These are phyloP conservation scores for Cephus rjabovi DNA, from an alignment of 2,888 invertebrate genomes.

Conservation along the genomic window DNA sequence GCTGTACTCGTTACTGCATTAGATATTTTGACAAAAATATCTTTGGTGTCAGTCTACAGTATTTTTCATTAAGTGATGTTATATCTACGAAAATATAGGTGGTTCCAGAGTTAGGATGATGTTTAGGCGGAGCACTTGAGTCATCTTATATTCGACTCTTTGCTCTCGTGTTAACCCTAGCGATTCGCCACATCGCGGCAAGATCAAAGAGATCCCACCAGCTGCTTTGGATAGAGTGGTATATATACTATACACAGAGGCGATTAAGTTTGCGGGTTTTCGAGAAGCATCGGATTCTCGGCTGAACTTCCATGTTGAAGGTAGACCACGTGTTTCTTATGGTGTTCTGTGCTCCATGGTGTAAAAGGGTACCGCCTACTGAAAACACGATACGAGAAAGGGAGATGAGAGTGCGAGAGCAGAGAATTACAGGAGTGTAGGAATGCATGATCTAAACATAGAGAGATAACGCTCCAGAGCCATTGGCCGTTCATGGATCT, in stretches of 20 bases:
- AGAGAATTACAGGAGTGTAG: background rate
- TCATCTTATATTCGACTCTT: background rate
- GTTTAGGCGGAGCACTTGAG: background rate
- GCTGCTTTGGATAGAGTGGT: slow-evolving; percentile 13
- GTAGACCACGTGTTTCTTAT: background rate
- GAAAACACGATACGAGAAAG: background rate
- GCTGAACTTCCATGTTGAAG: background rate
- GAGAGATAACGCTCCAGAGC: background rate
- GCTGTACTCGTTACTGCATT: background rate
- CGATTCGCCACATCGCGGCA: slow-evolving; percentile 33
- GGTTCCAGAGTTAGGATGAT: background rate
- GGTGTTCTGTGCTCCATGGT: background rate
- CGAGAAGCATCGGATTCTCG: background rate
- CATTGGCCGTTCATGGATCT: background rate
- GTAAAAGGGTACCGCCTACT: background rate
- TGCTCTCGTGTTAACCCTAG: background rate
- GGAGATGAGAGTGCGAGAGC: background rate
- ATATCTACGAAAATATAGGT: background rate
- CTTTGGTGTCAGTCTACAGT: background rate
- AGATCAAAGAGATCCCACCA: slow-evolving; percentile 37
- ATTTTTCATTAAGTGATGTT: background rate
- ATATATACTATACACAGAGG: slow-evolving; percentile 7
- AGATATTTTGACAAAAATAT: background rate
- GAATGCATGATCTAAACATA: background rate
- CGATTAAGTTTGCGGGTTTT: slow-evolving; percentile 33